Conservation (phyloP, 92 coral and sea anemone genomes). For the Palythoa heliodiscus region DNA sequence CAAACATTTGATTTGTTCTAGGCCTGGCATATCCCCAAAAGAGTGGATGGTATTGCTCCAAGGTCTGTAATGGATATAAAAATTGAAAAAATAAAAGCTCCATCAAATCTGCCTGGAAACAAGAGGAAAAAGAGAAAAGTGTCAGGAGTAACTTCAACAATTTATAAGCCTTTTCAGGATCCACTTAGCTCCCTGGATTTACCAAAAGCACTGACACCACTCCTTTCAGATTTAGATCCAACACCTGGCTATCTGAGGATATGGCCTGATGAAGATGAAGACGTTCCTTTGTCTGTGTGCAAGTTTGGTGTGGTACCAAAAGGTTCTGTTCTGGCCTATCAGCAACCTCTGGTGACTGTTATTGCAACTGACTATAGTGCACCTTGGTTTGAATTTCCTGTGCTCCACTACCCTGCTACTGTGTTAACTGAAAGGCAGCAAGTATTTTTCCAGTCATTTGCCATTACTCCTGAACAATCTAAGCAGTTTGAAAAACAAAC, state of each 20-base stretch:
- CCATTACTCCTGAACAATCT: neutral
- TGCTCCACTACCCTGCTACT: slow-evolving; percentile 7
- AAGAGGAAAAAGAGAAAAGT: slow-evolving; percentile 3
- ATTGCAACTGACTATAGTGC: neutral
- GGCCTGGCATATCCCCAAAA: slow-evolving; percentile 7
- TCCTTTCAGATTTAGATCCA: slow-evolving; percentile 39
- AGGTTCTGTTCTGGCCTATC: slow-evolving; percentile 56
- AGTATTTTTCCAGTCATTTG: slow-evolving; percentile 1
- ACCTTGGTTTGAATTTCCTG: slow-evolving; percentile 28
- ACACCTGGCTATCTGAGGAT: slow-evolving; percentile 57
- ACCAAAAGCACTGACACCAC: slow-evolving; percentile 43
- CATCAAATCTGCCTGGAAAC: slow-evolving; percentile 1
- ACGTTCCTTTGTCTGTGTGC: slow-evolving; percentile 32
- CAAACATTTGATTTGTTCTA: neutral
- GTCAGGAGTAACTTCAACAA: slow-evolving; percentile 16
- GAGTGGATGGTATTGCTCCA: slow-evolving; percentile 15
- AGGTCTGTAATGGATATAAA: neutral
- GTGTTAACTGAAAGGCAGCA: slow-evolving; percentile 53
- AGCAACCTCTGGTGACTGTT: slow-evolving; percentile 42
- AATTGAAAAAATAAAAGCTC: neutral
- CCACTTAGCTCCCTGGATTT: slow-evolving; percentile 27
- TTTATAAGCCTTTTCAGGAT: slow-evolving; percentile 52
- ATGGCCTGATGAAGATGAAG: slow-evolving; percentile 60
- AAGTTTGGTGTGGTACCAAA: slow-evolving; percentile 60
- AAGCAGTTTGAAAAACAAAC: slow-evolving; percentile 21